Base-by-base conservation (phyloP, 2,888 invertebrate genomes). In the Nasonia oneida region DNA sequence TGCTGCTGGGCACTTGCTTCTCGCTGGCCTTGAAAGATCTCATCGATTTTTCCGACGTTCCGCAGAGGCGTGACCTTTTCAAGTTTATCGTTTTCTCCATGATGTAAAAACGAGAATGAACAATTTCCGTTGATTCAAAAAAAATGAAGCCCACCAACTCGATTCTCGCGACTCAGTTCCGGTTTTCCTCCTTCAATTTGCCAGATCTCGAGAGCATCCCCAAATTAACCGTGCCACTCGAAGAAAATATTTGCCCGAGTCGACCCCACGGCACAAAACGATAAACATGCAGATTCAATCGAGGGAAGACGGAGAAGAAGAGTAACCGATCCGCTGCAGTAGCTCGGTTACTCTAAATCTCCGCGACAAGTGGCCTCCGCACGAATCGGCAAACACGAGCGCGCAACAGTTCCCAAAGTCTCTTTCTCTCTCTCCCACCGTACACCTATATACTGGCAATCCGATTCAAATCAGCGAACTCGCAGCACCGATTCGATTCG, bases 371-470 rank as follows among this genome's bases (percentile, higher is more conserved):
- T 73, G 73, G 42, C 42, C 42, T 42, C 42, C 2, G 39, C 37
- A 73, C 42, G 87, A 87, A 88, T 88, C 87, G 88, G 85, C 88
- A 88, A 88, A 87, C 87, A 87, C 82, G 86, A 86, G 83, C 86
- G 86, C 84, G 85, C 47, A 47, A 47, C 23, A 29, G 23, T 53
- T 75, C 71, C 37, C 33, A 71, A 37, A 71, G 14, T 67, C 14
- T 64, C 29, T 12, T 2, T 64, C 64, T 64, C 64, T 8, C 64
- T 12, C n/a, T 53, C 12, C 12, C 47, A 12, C 47, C 47, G 12
- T 47, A 47, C 6, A 10, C 15, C n/a, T n/a, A 2, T 42, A 47
- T 61, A 23, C n/a, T 8, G 57, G 57, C 57, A 42, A 42, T 73
- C 73, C 73, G 47, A 42, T 47, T n/a, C 42, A 39, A 73, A 73